phyloP scores from a whole-genome alignment of 2,113 vertebrate genomes.

The Amphilophus citrinellus region DNA sequence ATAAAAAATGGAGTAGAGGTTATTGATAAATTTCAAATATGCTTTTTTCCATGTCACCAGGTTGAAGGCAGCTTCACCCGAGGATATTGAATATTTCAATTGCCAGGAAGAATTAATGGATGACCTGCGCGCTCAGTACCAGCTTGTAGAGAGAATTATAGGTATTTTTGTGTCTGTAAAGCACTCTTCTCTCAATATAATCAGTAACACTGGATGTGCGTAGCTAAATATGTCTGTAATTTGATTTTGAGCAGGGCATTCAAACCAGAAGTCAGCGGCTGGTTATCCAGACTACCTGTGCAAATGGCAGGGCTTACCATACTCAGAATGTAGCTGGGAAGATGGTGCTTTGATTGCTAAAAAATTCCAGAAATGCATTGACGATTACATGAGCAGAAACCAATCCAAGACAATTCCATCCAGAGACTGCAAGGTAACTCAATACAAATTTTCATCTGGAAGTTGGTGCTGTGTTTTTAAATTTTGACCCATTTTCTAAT shows the following conservation, averaged over 20 bases:
- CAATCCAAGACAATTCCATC: conserved; percentile 96
- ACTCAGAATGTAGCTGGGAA: conserved; percentile 99
- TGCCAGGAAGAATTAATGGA: conserved; percentile 97
- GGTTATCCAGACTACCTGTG: conserved; percentile 99
- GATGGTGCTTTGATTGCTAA: conserved; percentile 94
- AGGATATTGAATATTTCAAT: conserved; percentile 98
- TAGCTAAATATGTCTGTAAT: neutral
- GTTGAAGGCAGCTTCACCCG: conserved; percentile 96
- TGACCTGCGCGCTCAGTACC: conserved; percentile 97
- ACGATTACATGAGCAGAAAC: conserved; percentile 95
- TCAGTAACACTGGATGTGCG: neutral
- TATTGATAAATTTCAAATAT: neutral
- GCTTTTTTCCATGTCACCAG: conserved; percentile 65
- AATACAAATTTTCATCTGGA: neutral
- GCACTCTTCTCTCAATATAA: neutral
- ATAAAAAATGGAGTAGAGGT: neutral
- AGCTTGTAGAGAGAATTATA: conserved; percentile 97
- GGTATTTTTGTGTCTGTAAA: conserved; percentile 75
- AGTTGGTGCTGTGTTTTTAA: neutral
- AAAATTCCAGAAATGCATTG: conserved; percentile 94
- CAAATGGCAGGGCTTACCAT: conserved; percentile 97
- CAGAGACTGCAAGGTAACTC: conserved; percentile 93
- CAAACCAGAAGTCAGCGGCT: conserved; percentile 96
- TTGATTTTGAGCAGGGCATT: conserved; percentile 86
- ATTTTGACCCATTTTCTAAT: neutral